These are phyloP conservation scores for Achlya flavicornis DNA, from an alignment of 2,888 invertebrate species.

Conservation along the genomic window DNA sequence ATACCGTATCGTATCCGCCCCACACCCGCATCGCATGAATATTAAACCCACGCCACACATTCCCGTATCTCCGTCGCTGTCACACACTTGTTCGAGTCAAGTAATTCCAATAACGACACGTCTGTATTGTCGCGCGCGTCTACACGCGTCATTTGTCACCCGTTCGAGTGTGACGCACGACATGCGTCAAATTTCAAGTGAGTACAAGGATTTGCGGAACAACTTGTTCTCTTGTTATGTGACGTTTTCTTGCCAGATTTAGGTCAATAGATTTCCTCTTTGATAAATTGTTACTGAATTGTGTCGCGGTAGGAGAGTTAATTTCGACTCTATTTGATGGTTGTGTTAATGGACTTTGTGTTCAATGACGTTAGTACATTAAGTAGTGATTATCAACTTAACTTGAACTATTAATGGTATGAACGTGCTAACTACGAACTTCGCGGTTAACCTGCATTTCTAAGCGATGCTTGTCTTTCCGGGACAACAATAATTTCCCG, in stretches of 20 bases:
- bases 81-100: constrained; percentile 28
- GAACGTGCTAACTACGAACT: too few relatives aligned
- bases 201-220: constrained; percentile 12
- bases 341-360: background rate
- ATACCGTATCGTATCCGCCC: background rate
- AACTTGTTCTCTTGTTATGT: background rate
- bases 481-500: background rate
- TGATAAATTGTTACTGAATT: constrained; percentile 1
- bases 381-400: too few relatives aligned
- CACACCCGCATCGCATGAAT: background rate
- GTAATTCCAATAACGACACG: constrained; percentile 41
- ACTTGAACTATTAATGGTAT: too few relatives aligned
- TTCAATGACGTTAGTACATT: background rate
- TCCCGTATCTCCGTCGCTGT: background rate
- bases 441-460: too few relatives aligned
- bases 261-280: background rate
- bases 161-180: constrained; percentile 29
- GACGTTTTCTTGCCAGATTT: constrained; percentile 6
- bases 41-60: background rate
- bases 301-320: background rate
- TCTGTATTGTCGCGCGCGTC: constrained; percentile 32
- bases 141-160: constrained; percentile 49
- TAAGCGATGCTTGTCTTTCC: too few relatives aligned
- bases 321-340: background rate
- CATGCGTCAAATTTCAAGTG: constrained; percentile 12